These are phyloP conservation scores for Amiota minor DNA, from an alignment of 2,888 invertebrate species.

Conservation along the genomic window DNA sequence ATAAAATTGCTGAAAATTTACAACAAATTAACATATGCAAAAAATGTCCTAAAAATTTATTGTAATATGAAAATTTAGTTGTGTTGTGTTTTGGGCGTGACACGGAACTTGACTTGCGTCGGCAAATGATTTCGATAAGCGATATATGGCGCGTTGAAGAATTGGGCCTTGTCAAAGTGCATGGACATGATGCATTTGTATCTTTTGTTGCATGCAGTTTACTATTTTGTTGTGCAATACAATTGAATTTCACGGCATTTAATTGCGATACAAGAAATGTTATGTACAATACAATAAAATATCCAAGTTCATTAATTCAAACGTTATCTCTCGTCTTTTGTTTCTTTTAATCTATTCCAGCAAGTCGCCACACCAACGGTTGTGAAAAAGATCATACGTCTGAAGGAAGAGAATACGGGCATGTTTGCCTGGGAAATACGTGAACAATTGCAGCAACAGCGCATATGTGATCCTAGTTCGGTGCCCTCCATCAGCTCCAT, in stretches of 20 bases:
- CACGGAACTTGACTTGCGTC: slow-evolving; percentile 13
- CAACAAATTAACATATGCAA: slow-evolving; percentile 55
- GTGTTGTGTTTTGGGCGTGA: slow-evolving; percentile 36
- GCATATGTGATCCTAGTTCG: slow-evolving; percentile 91
- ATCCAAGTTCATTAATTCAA: neutral
- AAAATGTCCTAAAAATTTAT: slow-evolving; percentile 24
- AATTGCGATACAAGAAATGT: slow-evolving; percentile 49
- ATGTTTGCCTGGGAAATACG: slow-evolving; percentile 98
- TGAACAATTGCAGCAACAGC: slow-evolving; percentile 89
- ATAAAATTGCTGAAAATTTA: slow-evolving; percentile 7
- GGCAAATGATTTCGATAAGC: slow-evolving; percentile 12
- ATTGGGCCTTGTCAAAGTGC: neutral
- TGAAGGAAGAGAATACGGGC: slow-evolving; percentile 95
- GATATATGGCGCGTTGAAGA: neutral
- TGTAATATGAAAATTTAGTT: slow-evolving; percentile 34
- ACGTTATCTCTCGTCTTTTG: neutral
- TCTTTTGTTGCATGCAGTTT: slow-evolving; percentile 22
- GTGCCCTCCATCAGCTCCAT: slow-evolving; percentile 96
- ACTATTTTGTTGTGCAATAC: slow-evolving; percentile 43
- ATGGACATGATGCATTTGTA: neutral
- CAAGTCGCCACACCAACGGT: slow-evolving; percentile 98
- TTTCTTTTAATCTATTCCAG: slow-evolving; percentile 75
- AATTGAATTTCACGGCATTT: slow-evolving; percentile 72
- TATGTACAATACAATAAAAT: slow-evolving; percentile 8
- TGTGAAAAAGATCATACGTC: slow-evolving; percentile 92